A percentile compares a stretch with the other conserved stretches of the same genome.
phyloP scores from a whole-genome alignment of 1,140 invertebrate genomes.

The Sinonovacula constricta region DNA sequence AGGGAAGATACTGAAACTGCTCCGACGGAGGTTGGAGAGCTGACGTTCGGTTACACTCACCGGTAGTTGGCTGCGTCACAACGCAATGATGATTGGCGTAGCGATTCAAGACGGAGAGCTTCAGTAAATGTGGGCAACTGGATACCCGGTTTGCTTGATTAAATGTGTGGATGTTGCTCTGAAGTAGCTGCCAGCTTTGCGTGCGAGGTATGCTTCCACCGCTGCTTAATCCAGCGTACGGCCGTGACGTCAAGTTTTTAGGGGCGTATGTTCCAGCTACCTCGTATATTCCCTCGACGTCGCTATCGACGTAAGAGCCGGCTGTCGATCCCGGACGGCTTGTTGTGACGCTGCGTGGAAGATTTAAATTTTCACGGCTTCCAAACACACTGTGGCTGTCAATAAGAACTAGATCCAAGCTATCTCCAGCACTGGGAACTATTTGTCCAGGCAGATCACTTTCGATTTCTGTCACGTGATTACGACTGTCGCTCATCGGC shows the following conservation, averaged over 20 bases:
- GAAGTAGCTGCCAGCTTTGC: not conserved
- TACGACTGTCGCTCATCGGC: not conserved
- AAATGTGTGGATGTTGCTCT: not conserved
- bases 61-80: too few species aligned
- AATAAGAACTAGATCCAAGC: not conserved
- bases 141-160: not conserved
- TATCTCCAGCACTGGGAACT: not conserved
- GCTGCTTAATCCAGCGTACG: too few species aligned
- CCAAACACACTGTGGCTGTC: not conserved
- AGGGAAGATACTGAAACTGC: not conserved
- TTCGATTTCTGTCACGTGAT: not conserved
- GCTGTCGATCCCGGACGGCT: not conserved
- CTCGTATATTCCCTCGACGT: not conserved
- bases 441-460: not conserved
- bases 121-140: not conserved
- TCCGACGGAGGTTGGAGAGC: not conserved
- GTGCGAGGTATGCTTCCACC: not conserved
- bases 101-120: not conserved
- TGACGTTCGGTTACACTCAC: too few species aligned
- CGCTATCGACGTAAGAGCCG: not conserved
- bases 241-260: not conserved
- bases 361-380: too few species aligned
- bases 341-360: too few species aligned
- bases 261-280: not conserved
- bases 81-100: too few species aligned